These are phyloP conservation scores for Neogale vison DNA, from an alignment of 2,113 vertebrate species.

Conservation along the genomic window DNA sequence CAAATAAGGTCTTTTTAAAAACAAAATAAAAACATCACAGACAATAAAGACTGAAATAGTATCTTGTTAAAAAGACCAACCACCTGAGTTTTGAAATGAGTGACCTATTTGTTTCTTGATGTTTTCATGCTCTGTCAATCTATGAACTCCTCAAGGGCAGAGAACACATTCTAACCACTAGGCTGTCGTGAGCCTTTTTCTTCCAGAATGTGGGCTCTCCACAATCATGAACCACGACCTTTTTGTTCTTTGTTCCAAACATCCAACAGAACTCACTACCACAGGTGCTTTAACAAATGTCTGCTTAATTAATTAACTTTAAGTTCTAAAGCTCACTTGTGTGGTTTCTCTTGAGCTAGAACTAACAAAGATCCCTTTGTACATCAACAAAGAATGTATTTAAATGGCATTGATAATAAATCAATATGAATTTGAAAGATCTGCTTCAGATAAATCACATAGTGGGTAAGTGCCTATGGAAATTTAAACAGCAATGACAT, in stretches of 20 bases:
- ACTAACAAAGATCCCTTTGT: constrained; percentile 31
- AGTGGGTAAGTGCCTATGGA: neutral
- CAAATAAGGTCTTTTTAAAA: too few species aligned
- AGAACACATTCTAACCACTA: neutral
- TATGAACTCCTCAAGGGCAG: neutral
- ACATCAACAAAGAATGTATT: constrained; percentile 54
- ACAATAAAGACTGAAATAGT: neutral
- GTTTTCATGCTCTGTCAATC: neutral
- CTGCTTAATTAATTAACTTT: neutral
- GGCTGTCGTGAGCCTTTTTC: neutral
- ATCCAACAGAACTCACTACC: neutral
- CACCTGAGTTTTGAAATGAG: constrained; percentile 8
- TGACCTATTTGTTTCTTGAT: neutral
- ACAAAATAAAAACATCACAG: neutral
- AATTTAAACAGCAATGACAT: constrained; percentile 28
- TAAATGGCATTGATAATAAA: constrained; percentile 16
- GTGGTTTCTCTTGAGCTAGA: constrained; percentile 17
- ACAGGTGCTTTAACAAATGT: constrained; percentile 20
- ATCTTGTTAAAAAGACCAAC: constrained; percentile 11
- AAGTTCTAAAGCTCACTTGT: constrained; percentile 29
- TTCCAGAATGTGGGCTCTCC: neutral
- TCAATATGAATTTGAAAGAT: constrained; percentile 24
- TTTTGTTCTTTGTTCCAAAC: neutral
- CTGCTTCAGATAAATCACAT: constrained; percentile 20
- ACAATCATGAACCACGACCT: neutral